Evolutionary conservation across 2,797 vertebrate genomes (phyloP).

Genomic region (Tympanoctomys barrerae): DNA sequence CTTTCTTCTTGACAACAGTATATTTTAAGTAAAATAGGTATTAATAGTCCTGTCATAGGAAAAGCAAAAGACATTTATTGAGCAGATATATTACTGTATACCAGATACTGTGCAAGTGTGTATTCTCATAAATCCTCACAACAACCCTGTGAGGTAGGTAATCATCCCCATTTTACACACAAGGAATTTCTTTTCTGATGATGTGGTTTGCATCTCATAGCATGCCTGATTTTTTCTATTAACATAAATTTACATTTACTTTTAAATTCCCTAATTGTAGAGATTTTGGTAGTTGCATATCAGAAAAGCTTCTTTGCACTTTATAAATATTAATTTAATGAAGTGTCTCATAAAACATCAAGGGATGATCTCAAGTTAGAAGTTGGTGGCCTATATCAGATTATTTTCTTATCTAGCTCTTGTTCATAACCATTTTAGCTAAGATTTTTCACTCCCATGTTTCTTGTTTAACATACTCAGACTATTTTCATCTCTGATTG

Average conservation of each 20-base stretch:
- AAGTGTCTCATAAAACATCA: slow-evolving; percentile 57
- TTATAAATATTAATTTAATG: slow-evolving; percentile 68
- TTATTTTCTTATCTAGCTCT: background rate
- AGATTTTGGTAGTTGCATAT: slow-evolving; percentile 12
- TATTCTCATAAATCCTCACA: slow-evolving; percentile 5
- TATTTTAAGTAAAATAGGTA: slow-evolving; percentile 40
- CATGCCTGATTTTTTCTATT: slow-evolving; percentile 8
- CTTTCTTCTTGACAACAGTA: slow-evolving; percentile 3
- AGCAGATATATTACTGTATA: background rate
- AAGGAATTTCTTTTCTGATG: slow-evolving; percentile 27
- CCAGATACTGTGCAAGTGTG: background rate
- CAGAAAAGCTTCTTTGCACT: slow-evolving; percentile 10
- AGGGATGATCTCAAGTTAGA: slow-evolving; percentile 21
- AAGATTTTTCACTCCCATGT: background rate
- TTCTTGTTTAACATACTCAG: background rate
- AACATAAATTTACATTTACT: slow-evolving; percentile 16
- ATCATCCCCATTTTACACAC: background rate
- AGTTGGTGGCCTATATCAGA: background rate
- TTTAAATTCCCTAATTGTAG: background rate
- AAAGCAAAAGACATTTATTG: slow-evolving; percentile 20
- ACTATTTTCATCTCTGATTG: background rate
- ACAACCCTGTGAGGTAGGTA: slow-evolving; percentile 14
- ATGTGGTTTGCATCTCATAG: background rate
- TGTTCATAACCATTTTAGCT: slow-evolving; percentile 14
- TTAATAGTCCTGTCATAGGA: background rate